A percentile compares a stretch with the other conserved stretches of the same genome.
These are phyloP conservation scores for Eumeta japonica DNA, from an alignment of 1,140 invertebrate species.

Conservation along the genomic window DNA sequence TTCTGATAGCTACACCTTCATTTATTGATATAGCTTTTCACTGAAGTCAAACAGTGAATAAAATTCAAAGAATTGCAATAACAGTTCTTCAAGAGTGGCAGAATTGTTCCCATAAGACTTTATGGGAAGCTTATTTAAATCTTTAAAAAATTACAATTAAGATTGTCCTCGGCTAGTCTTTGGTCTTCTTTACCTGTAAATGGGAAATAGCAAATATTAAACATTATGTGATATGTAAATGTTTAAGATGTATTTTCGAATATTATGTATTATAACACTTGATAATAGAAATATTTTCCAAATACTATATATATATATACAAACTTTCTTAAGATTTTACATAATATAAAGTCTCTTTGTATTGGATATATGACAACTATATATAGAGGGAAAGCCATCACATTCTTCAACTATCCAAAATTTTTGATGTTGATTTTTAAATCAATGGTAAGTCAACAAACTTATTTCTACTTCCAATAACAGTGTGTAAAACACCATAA, in stretches of 20 bases:
- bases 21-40: conserved; percentile 72
- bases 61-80: conserved; percentile 77
- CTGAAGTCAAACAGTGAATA: conserved; percentile 77
- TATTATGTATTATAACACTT: background rate
- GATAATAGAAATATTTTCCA: background rate
- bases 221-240: conserved; percentile 3
- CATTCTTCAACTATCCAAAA: too few species aligned
- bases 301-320: background rate
- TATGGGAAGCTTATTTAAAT: conserved; percentile 57
- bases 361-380: too few species aligned
- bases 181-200: conserved; percentile 61
- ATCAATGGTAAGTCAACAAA: too few species aligned
- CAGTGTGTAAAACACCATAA: too few species aligned
- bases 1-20: conserved; percentile 65
- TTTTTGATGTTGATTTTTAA: too few species aligned
- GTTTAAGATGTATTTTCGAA: conserved; percentile 1
- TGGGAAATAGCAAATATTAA: conserved; percentile 7
- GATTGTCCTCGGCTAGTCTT: conserved; percentile 63
- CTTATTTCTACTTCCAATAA: too few species aligned
- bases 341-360: background rate
- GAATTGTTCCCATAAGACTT: conserved; percentile 50
- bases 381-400: too few species aligned
- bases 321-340: too few species aligned
- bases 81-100: conserved; percentile 60
- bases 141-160: conserved; percentile 73